phyloP scores from a whole-genome alignment of 2,113 vertebrate genomes.

The Eurystomus gularis region DNA sequence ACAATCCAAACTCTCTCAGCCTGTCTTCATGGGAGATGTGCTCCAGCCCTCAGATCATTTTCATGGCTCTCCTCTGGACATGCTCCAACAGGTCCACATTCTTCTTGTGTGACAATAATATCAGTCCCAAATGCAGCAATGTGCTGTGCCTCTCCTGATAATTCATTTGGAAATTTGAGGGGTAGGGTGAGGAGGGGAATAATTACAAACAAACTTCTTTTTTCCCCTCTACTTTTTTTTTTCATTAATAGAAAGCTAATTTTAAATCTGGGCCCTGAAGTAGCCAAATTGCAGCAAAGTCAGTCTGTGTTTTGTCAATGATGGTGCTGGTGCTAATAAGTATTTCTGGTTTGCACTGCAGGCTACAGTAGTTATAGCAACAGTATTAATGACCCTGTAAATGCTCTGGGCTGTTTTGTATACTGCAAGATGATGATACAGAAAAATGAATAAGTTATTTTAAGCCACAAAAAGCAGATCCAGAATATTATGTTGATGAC shows the following conservation, averaged over 20 bases:
- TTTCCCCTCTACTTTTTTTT: neutral
- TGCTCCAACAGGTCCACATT: no score
- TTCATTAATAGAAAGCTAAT: neutral
- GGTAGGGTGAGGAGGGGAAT: neutral
- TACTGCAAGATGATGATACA: neutral
- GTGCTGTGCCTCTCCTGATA: neutral
- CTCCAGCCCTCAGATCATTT: no score
- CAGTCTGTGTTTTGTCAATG: neutral
- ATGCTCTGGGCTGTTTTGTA: neutral
- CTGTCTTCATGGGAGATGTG: no score
- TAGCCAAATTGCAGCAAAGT: neutral
- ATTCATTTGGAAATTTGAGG: neutral
- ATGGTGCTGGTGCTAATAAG: neutral
- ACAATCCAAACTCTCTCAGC: no score
- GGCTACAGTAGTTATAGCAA: conserved; percentile 42
- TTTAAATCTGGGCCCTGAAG: neutral
- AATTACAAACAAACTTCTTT: neutral
- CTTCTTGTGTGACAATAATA: neutral
- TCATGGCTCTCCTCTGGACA: no score
- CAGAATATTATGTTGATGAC: neutral
- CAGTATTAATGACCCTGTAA: neutral
- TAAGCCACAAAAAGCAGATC: neutral
- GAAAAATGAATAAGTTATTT: neutral
- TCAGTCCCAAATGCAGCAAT: neutral
- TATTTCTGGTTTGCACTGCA: neutral